These are phyloP conservation scores for Sipha maydis DNA, from an alignment of 2,888 invertebrate species.

Conservation along the genomic window DNA sequence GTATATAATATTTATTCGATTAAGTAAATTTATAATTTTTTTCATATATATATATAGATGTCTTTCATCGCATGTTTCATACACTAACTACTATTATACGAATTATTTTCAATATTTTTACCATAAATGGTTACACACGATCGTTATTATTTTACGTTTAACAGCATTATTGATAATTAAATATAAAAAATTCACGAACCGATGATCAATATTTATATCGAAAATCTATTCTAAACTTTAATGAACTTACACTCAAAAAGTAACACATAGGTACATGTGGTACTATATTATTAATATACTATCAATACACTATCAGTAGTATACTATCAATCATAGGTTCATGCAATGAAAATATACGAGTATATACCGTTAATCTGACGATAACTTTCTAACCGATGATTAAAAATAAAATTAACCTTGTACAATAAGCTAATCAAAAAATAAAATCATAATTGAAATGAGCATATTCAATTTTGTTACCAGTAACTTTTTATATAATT, in stretches of 20 bases:
- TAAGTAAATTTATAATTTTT: neutral
- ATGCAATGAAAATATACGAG: no score
- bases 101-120: slow-evolving; percentile 30
- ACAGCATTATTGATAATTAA: no score
- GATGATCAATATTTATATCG: no score
- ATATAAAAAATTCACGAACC: no score
- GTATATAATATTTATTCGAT: slow-evolving; percentile 10
- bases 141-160: neutral
- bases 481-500: neutral
- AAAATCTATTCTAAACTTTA: no score
- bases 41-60: neutral
- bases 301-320: no score
- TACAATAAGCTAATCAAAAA: neutral
- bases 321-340: no score
- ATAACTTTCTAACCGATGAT: neutral
- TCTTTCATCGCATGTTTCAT: neutral
- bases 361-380: neutral
- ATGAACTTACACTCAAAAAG: no score
- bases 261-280: no score
- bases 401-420: neutral
- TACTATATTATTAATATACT: no score
- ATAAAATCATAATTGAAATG: neutral
- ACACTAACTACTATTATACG: slow-evolving; percentile 1
- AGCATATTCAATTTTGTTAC: neutral
- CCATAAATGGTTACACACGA: neutral